Conservation (phyloP, 2,797 vertebrate species). For the Ispidina picta region DNA sequence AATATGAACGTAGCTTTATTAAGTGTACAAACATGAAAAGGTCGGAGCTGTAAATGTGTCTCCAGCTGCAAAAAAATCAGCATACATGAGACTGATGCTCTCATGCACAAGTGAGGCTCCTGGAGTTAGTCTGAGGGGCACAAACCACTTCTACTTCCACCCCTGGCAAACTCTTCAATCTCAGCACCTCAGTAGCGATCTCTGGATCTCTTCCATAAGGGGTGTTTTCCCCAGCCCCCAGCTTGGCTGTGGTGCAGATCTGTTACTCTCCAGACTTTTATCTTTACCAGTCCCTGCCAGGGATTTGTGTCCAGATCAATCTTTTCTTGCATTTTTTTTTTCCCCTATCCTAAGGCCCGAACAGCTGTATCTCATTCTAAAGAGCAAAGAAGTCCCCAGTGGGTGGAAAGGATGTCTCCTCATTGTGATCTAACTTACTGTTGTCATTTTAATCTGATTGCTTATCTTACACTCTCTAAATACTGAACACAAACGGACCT, state of each 20-base stretch:
- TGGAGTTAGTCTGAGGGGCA: background rate
- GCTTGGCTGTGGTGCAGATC: background rate
- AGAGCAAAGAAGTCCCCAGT: background rate
- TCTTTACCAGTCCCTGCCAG: background rate
- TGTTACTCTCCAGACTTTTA: conserved; percentile 10
- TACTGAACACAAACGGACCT: background rate
- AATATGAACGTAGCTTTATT: conserved; percentile 26
- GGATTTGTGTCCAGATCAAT: conserved; percentile 29
- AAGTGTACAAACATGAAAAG: background rate
- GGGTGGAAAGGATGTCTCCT: background rate
- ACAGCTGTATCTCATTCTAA: conserved; percentile 44
- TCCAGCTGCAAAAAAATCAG: background rate
- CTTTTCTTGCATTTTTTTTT: background rate
- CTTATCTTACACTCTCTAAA: background rate
- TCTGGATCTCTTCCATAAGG: background rate
- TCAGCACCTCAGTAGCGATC: background rate
- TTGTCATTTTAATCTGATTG: conserved; percentile 22
- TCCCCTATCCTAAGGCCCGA: background rate
- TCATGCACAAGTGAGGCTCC: background rate
- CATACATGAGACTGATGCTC: background rate
- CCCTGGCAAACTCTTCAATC: background rate
- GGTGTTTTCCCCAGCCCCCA: background rate
- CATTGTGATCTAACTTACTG: background rate
- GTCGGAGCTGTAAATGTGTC: background rate
- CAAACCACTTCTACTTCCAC: background rate